phyloP scores from a whole-genome alignment of 2,888 invertebrate species.

The Hirtodrosophila duncani region DNA sequence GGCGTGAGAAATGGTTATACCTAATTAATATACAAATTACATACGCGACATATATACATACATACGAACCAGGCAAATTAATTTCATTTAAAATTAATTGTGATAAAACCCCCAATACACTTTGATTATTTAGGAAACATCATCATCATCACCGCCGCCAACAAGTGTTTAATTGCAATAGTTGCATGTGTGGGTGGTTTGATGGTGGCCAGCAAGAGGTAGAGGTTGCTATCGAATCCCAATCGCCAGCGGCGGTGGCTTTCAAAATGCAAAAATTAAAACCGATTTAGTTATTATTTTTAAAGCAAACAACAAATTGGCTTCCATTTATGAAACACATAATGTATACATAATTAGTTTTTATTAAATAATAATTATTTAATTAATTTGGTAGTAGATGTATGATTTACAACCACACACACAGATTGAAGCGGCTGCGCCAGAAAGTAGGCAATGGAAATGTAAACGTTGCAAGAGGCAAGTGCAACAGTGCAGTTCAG shows the following conservation, averaged over 20 bases:
- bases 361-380: constrained; percentile 21
- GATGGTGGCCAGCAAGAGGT: too few relatives aligned
- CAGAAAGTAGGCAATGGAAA: too few relatives aligned
- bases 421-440: too few relatives aligned
- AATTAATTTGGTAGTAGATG: constrained; percentile 1
- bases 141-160: neutral
- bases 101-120: constrained; percentile 41
- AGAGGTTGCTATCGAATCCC: too few relatives aligned
- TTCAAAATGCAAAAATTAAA: too few relatives aligned
- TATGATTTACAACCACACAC: too few relatives aligned
- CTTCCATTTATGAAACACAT: constrained; percentile 59
- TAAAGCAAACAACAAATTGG: constrained; percentile 44
- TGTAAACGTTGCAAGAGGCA: too few relatives aligned
- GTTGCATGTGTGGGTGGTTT: too few relatives aligned
- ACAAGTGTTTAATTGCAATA: constrained; percentile 42
- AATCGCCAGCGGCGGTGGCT: too few relatives aligned
- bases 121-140: constrained; percentile 16
- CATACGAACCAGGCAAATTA: constrained; percentile 34
- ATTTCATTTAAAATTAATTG: constrained; percentile 60
- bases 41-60: constrained; percentile 15
- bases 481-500: constrained; percentile 1
- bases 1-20: constrained; percentile 53
- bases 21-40: constrained; percentile 47
- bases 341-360: constrained; percentile 31
- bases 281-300: constrained; percentile 2